These are phyloP conservation scores for Neocrepidodera transversa DNA, from an alignment of 2,888 invertebrate species.

Conservation along the genomic window DNA sequence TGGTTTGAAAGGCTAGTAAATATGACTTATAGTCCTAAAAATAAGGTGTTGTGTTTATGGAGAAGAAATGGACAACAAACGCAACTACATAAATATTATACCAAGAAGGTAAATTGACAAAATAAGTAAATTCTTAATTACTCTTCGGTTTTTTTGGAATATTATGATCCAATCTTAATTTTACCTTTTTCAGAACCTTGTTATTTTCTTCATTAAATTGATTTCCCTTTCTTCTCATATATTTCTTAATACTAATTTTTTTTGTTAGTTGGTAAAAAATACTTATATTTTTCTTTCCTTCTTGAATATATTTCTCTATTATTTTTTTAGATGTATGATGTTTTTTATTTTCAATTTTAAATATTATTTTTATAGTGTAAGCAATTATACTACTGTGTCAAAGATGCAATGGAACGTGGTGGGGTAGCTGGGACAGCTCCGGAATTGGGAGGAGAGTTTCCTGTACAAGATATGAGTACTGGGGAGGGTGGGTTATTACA, in stretches of 20 bases:
- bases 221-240: no score
- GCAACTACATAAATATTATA: constrained; percentile 97
- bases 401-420: constrained; percentile 96
- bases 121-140: no score
- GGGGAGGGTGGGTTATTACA: constrained; percentile 97
- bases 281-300: no score
- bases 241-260: no score
- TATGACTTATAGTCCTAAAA: constrained; percentile 99
- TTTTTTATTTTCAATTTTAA: neutral
- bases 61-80: constrained; percentile 93
- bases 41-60: constrained; percentile 97
- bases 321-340: no score
- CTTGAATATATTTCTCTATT: no score
- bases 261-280: no score
- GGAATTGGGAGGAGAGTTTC: constrained; percentile 94
- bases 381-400: constrained; percentile 97
- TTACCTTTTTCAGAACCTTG: no score
- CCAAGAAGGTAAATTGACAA: constrained; percentile 92
- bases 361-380: constrained; percentile 77
- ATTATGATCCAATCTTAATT: no score
- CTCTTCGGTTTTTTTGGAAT: no score
- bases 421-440: constrained; percentile 72
- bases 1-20: constrained; percentile 99
- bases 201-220: no score
- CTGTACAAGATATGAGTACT: constrained; percentile 95